Conservation (phyloP, 1,140 invertebrate genomes). For the Dendrolimus kikuchii region DNA sequence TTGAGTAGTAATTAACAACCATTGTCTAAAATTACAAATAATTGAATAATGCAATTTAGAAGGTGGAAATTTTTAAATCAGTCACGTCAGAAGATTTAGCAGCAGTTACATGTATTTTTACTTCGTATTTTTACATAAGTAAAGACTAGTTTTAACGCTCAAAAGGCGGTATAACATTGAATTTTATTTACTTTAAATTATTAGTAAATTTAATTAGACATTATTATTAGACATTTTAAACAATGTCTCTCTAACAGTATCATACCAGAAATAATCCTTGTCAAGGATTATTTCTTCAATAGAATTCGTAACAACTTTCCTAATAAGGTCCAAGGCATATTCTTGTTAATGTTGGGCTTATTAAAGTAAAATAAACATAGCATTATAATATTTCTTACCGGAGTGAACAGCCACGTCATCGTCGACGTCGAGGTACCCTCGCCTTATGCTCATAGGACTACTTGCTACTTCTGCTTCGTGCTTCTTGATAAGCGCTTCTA, state of each 20-base stretch:
- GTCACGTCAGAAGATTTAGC: slow-evolving; percentile 9
- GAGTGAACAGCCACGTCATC: slow-evolving; percentile 77
- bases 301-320: too few relatives aligned
- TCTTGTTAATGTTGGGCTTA: slow-evolving; percentile 7
- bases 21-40: slow-evolving; percentile 33
- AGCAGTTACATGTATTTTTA: too few relatives aligned
- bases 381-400: slow-evolving; percentile 60
- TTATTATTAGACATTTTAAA: too few relatives aligned
- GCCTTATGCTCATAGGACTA: slow-evolving; percentile 64
- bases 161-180: too few relatives aligned
- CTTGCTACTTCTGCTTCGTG: slow-evolving; percentile 58
- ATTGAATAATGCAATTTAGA: slow-evolving; percentile 2
- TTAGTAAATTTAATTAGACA: too few relatives aligned
- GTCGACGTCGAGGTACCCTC: slow-evolving; percentile 71
- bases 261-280: too few relatives aligned
- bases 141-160: too few relatives aligned
- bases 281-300: too few relatives aligned
- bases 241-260: too few relatives aligned
- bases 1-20: slow-evolving; percentile 28
- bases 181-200: too few relatives aligned
- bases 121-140: too few relatives aligned
- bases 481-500: slow-evolving; percentile 59
- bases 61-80: slow-evolving; percentile 28
- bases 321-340: too few relatives aligned
- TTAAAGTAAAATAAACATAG: slow-evolving; percentile 7